Evolutionary conservation across 1,140 invertebrate genomes (phyloP).

Genomic region (Bombus waltoni): DNA sequence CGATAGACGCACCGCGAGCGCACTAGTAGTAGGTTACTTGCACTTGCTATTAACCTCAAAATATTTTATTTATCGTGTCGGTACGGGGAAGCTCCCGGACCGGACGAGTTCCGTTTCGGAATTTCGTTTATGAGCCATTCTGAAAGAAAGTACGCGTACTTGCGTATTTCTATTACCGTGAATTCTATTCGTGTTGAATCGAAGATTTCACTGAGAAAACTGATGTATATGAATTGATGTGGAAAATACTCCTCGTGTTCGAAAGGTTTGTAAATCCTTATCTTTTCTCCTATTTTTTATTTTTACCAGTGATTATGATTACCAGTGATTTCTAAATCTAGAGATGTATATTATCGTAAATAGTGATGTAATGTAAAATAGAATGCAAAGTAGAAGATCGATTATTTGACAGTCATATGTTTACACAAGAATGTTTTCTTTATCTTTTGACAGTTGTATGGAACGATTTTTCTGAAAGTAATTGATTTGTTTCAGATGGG

Average conservation of each 20-base stretch:
- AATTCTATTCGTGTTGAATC: constrained; percentile 9
- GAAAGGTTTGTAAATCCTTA: constrained; percentile 49
- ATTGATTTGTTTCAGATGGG: constrained; percentile 76
- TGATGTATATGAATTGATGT: constrained; percentile 51
- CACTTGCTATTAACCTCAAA: constrained; percentile 63
- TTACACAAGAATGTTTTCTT: neutral
- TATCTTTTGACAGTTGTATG: neutral
- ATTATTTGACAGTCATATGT: neutral
- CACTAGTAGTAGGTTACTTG: constrained; percentile 46
- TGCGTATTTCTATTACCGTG: neutral
- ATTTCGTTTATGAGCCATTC: neutral
- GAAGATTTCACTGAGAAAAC: neutral
- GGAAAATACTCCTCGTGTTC: constrained; percentile 1
- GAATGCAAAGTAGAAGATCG: neutral
- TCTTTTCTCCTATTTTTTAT: neutral
- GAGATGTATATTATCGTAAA: neutral
- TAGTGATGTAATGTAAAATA: too few relatives aligned
- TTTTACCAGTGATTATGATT: neutral
- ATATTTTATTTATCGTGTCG: constrained; percentile 34
- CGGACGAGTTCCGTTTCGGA: neutral
- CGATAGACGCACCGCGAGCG: constrained; percentile 66
- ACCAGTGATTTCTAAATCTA: neutral
- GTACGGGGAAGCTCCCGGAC: neutral
- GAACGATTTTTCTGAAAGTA: neutral
- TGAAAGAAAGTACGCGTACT: neutral